Evolutionary conservation across 2,888 invertebrate genomes (phyloP).

Genomic region (Sinopyrophorus schimmeli): DNA sequence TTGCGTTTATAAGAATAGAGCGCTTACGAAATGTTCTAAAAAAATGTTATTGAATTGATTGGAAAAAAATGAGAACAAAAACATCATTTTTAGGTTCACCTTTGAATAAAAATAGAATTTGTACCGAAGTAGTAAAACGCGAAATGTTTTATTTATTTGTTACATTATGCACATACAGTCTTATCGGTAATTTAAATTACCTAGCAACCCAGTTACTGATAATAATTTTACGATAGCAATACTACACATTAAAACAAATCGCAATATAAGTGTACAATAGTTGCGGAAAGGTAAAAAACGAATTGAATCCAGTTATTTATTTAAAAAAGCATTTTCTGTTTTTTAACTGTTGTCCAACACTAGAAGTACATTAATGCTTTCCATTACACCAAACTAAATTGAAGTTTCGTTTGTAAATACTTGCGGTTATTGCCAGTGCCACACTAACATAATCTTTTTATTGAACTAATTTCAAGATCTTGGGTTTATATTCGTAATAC

Average conservation of each 20-base stretch:
- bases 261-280: conserved; percentile 2
- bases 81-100: too few relatives aligned
- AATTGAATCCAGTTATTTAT: background rate
- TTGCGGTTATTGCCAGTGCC: too few relatives aligned
- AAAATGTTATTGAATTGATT: too few relatives aligned
- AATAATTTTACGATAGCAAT: conserved; percentile 6
- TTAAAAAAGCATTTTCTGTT: background rate
- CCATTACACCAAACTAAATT: background rate
- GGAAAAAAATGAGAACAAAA: too few relatives aligned
- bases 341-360: background rate
- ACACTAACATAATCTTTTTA: too few relatives aligned
- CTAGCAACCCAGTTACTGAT: conserved; percentile 20
- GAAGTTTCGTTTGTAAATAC: too few relatives aligned
- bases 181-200: conserved; percentile 19
- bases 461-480: too few relatives aligned
- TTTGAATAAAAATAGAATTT: conserved; percentile 2
- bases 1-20: too few relatives aligned
- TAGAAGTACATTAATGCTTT: background rate
- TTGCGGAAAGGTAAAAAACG: background rate
- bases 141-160: conserved; percentile 14
- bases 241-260: background rate
- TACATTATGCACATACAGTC: conserved; percentile 10
- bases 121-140: conserved; percentile 8
- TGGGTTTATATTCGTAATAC: too few relatives aligned
- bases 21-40: too few relatives aligned